phyloP scores from a whole-genome alignment of 2,888 invertebrate genomes.

The Taphrorychus bicolor region DNA sequence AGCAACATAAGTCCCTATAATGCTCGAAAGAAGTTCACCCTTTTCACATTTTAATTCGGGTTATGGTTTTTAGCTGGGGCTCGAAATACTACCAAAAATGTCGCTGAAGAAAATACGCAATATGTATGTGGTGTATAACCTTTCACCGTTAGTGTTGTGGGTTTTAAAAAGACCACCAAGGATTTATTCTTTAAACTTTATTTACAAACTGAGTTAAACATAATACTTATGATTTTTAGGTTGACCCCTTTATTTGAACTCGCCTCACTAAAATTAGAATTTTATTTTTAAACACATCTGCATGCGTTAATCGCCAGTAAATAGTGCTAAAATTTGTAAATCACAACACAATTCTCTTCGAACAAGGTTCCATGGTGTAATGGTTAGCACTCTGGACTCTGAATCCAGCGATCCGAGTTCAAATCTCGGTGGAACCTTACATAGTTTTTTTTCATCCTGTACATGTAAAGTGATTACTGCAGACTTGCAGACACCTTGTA shows the following conservation, averaged over 20 bases:
- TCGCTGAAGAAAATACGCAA: no score
- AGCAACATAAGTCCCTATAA: slow-evolving; percentile 26
- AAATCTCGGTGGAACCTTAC: slow-evolving; percentile 77
- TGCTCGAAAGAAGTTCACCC: slow-evolving; percentile 12
- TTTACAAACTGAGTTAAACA: no score
- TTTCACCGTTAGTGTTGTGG: no score
- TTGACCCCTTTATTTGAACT: not conserved
- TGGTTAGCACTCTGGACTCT: slow-evolving; percentile 83
- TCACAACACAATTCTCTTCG: not conserved
- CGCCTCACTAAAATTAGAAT: not conserved
- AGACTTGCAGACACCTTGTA: no score
- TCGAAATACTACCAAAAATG: not conserved
- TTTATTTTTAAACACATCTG: not conserved
- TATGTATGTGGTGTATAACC: no score
- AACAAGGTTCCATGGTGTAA: slow-evolving; percentile 60
- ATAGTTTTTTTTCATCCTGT: no score
- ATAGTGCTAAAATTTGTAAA: not conserved
- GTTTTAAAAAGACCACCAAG: no score
- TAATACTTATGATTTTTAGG: no score
- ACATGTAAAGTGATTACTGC: no score
- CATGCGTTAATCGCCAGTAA: not conserved
- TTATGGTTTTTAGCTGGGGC: not conserved
- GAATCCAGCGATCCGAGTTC: slow-evolving; percentile 84
- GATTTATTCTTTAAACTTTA: no score
- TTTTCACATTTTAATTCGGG: not conserved